Evolutionary conservation across 2,888 invertebrate genomes (phyloP).

Genomic region (Pristionchus exspectatus): DNA sequence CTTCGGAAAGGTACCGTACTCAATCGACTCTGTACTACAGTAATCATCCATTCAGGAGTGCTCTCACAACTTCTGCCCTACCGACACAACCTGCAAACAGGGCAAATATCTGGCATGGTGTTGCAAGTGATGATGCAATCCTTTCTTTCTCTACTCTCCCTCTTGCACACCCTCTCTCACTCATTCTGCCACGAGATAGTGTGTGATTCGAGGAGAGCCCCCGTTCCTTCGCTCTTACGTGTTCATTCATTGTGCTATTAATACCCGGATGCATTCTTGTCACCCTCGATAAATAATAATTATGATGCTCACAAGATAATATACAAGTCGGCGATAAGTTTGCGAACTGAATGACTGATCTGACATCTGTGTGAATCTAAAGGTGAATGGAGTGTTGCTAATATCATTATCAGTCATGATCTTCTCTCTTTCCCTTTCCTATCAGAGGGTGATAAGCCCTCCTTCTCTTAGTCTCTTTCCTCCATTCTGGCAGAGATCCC

Average conservation of each 20-base stretch:
- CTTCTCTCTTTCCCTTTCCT: not conserved
- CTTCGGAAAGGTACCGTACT: slow-evolving; percentile 55
- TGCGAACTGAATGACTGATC: not conserved
- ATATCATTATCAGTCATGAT: slow-evolving; percentile 43
- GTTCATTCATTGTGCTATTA: slow-evolving; percentile 40
- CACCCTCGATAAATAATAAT: not conserved
- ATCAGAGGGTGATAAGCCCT: slow-evolving; percentile 37
- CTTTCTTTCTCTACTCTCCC: not conserved
- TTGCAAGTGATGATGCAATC: slow-evolving; percentile 57
- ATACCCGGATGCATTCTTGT: slow-evolving; percentile 33
- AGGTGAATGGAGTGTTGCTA: not conserved
- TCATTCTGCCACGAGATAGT: not conserved
- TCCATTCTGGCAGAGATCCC: not conserved
- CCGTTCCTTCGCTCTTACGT: slow-evolving; percentile 5
- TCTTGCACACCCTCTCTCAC: not conserved
- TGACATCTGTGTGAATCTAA: not conserved
- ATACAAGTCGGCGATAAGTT: not conserved
- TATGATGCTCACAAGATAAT: not conserved
- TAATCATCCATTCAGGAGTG: slow-evolving; percentile 57
- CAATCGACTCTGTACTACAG: not conserved
- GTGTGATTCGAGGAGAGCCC: not conserved
- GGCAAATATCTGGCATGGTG: slow-evolving; percentile 63
- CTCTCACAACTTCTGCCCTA: slow-evolving; percentile 62
- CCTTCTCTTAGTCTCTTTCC: slow-evolving; percentile 11
- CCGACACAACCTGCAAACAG: slow-evolving; percentile 57